Evolutionary conservation across 2,113 vertebrate genomes (phyloP), one percentile per base, ranked within the genome.

Genomic region (Apeltes quadracus): DNA sequence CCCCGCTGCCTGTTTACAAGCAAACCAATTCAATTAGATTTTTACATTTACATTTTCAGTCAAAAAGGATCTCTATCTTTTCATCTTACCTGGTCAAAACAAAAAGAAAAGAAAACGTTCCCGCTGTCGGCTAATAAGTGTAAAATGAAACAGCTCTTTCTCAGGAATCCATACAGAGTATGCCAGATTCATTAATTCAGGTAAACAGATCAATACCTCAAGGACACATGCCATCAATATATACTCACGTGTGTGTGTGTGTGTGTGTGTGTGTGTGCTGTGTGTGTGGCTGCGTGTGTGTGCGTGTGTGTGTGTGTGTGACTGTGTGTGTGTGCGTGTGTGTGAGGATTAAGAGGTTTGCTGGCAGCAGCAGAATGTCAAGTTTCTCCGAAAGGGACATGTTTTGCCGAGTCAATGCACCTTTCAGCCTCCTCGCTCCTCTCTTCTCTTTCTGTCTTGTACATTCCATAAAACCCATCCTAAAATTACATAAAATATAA

Each of bases 141-240:
- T 64, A 81, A 79, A 78, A 67, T 25, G 48, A 81, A 74, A 72
- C 69, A 63, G n/a, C 56, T 63, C 20, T 59, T 53, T 77, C 44
- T 15, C 64, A 4, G 29, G 20, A 81, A 70, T 78, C 74, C 36
- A 70, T 79, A 76, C 7, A 25, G 57, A 65, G n/a, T 66, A 53
- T 2, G 7, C n/a, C 46, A 70, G 51, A 54, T 81, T 72, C 74
- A 84, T 87, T 75, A 76, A 75, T 67, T 76, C 48, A 68, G 65
- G 38, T 61, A 75, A 88, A 86, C 71, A 82, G 75, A 90, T 89
- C 84, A 82, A 85, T 88, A 62, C 57, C 46, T 79, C 86, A 80
- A 81, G 73, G 86, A 81, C 68, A 79, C 69, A 74, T 23, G 12
- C 71, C 69, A 81, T 84, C 54, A 82, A 75, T 82, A 80, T 57